Base-by-base conservation (phyloP, 2,888 invertebrate species). In the Cyclophora albipunctata region DNA sequence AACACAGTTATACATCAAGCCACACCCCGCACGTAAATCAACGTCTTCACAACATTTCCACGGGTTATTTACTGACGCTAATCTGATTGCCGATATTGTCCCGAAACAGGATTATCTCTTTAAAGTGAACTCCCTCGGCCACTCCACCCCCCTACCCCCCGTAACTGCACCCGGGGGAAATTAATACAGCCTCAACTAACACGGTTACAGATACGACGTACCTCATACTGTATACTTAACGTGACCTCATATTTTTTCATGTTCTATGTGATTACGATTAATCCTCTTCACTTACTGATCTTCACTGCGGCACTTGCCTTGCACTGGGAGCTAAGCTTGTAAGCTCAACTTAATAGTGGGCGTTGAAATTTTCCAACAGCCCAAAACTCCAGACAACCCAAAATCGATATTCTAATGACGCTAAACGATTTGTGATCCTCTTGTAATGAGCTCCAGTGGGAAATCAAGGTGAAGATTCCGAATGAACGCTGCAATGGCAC, bases 1-100 rank as follows among this genome's bases (percentile, higher is more conserved):
- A n/a, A n/a, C n/a, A n/a, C n/a, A n/a, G n/a, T n/a, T n/a, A n/a
- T n/a, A n/a, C n/a, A n/a, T n/a, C n/a, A n/a, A n/a, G n/a, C 37
- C 37, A 37, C 37, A 37, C 37, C 37, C 37, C 37, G 37, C 37
- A n/a, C 37, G 37, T 37, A 37, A 37, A 37, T 37, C 37, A 37
- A 37, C 5, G 37, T 37, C 37, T 37, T 37, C 20, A 52, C n/a
- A n/a, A 47, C 40, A 45, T 43, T 49, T 43, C 42, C 47, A 46
- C 47, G 45, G 7, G 20, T 34, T 49, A 53, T 55, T 55, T 48
- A 52, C 45, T 42, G 45, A 7, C 51, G 51, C 50, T 53, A 50
- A 55, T 55, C 57, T 51, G 57, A 58, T 58, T 51, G 52, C 50
- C 50, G 58, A 58, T 55, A 53, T 49, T 49, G 55, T 55, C 58